Evolutionary conservation across 1,140 invertebrate species (phyloP).

Genomic region (Drosophila sproati): DNA sequence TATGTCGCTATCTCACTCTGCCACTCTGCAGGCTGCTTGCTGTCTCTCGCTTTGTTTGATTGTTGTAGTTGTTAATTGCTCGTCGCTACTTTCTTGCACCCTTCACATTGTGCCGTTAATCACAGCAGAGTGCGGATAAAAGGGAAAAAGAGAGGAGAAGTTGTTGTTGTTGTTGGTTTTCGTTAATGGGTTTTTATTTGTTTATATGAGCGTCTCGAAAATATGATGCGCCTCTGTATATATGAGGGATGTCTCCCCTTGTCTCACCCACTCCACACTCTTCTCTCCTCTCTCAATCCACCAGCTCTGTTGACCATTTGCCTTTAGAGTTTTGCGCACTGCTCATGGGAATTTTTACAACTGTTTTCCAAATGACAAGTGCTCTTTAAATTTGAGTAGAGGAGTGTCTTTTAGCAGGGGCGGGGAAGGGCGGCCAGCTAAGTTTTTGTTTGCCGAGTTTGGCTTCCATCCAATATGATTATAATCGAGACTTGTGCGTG

Average conservation of each 20-base stretch:
- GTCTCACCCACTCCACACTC: neutral
- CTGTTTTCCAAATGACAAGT: constrained; percentile 73
- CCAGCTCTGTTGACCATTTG: constrained; percentile 38
- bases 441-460: constrained; percentile 24
- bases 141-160: neutral
- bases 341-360: constrained; percentile 73
- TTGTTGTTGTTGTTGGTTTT: constrained; percentile 63
- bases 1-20: neutral
- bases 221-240: constrained; percentile 43
- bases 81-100: constrained; percentile 75
- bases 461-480: constrained; percentile 37
- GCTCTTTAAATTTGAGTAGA: constrained; percentile 37
- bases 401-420: neutral
- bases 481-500: constrained; percentile 27
- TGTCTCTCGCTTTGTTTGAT: constrained; percentile 56
- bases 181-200: constrained; percentile 82
- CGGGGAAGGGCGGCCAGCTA: neutral
- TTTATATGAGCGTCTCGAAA: constrained; percentile 62
- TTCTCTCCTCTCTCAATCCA: neutral
- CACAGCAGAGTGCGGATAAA: constrained; percentile 44
- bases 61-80: constrained; percentile 81
- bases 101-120: constrained; percentile 63
- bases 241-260: constrained; percentile 55
- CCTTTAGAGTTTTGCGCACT: constrained; percentile 23
- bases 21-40: neutral